phyloP scores from a whole-genome alignment of 2,113 vertebrate species.

The Pyrgilauda ruficollis region DNA sequence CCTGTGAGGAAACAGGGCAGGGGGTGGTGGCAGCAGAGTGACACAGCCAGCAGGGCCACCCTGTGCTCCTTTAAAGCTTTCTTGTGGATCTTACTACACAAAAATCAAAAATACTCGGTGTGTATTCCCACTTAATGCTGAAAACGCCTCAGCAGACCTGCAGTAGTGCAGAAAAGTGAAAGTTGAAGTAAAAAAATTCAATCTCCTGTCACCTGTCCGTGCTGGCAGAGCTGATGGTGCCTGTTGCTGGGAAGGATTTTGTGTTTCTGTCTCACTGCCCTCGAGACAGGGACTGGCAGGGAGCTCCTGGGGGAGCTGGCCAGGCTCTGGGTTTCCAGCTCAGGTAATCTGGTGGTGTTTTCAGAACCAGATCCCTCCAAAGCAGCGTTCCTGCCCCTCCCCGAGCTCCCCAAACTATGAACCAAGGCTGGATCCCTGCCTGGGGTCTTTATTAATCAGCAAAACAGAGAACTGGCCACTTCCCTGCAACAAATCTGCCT shows the following conservation, averaged over 20 bases:
- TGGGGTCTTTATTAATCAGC: rapidly evolving
- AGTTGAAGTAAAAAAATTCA: neutral
- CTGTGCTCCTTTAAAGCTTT: neutral
- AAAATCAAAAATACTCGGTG: rapidly evolving
- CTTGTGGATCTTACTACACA: rapidly evolving
- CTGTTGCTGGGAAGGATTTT: neutral
- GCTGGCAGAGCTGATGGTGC: neutral
- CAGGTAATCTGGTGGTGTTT: neutral
- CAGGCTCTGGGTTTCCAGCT: neutral
- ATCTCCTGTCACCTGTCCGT: neutral
- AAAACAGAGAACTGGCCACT: neutral
- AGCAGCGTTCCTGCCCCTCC: neutral
- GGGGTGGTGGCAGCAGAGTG: neutral
- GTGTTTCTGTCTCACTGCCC: neutral
- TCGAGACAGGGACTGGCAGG: neutral
- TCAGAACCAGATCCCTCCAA: neutral
- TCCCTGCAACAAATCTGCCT: neutral
- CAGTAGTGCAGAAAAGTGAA: neutral
- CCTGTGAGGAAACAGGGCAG: conserved; percentile 64
- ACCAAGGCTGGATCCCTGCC: neutral
- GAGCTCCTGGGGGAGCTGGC: neutral
- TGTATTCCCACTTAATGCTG: rapidly evolving
- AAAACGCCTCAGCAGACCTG: neutral
- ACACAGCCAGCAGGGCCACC: neutral
- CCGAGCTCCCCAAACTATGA: neutral